phyloP scores from a whole-genome alignment of 1,140 invertebrate species.

The Neodiprion lecontei region DNA sequence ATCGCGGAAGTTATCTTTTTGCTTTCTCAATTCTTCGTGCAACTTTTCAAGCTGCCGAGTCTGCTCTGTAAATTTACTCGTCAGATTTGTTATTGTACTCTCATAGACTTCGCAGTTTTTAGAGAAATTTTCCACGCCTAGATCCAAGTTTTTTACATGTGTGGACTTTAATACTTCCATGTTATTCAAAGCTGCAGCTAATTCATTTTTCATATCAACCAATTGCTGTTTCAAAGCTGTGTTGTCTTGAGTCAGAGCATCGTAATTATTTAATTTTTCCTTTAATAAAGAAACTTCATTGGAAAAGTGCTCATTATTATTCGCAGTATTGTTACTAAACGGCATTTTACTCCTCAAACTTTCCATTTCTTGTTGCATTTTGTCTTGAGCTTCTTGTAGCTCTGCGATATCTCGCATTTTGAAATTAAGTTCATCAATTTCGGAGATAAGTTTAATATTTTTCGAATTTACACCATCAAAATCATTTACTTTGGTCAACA shows the following conservation, averaged over 20 bases:
- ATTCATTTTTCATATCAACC: neutral
- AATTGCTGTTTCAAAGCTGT: neutral
- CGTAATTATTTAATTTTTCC: neutral
- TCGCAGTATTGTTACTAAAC: neutral
- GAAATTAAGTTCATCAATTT: constrained; percentile 36
- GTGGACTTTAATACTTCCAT: neutral
- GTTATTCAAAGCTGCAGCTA: neutral
- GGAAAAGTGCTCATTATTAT: neutral
- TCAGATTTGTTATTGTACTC: neutral
- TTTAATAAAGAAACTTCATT: neutral
- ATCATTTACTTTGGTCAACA: constrained; percentile 44
- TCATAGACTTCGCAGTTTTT: neutral
- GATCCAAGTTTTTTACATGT: neutral
- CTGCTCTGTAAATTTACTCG: constrained; percentile 12
- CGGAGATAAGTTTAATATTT: constrained; percentile 36
- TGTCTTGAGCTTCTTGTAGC: constrained; percentile 3
- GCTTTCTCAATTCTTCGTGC: constrained; percentile 27
- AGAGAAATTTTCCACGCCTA: neutral
- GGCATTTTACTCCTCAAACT: neutral
- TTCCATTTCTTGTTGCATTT: neutral
- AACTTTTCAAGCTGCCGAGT: constrained; percentile 7
- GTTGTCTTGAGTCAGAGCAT: neutral
- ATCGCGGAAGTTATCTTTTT: constrained; percentile 34
- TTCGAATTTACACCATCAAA: constrained; percentile 28
- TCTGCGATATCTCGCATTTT: constrained; percentile 10